Evolutionary conservation across 2,888 invertebrate species (phyloP), one percentile per base, ranked within the genome.

Genomic region (Cinara cedri): DNA sequence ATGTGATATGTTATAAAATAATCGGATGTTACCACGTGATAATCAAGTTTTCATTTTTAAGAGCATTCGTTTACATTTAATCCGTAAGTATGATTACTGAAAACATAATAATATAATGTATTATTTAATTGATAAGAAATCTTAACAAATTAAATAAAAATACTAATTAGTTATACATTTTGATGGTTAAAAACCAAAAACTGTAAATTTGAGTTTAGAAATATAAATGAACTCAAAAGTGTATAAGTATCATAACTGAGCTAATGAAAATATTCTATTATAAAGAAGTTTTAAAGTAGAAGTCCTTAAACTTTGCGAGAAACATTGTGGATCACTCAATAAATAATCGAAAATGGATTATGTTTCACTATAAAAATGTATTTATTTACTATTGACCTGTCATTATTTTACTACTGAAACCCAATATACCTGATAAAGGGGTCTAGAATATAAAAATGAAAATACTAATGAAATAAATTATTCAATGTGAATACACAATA

Each of bases 1-100:
- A 75, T 65, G n/a, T 65, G 74, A 75, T 75, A 75, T 74, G 74
- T 74, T 74, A 42, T 62, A 34, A 51, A 49, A 34, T 72, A 72
- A 62, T 49, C 62, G 62, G 49, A 26, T 62, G 34, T 51, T 63
- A 42, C 51, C 26, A 46, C 9, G n/a, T 46, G 16, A 72, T 46
- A 16, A 72, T 49, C 8, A 26, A n/a, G 6, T 49, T 49, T 62
- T 9, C 10, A 14, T 62, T 74, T 51, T 74, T 51, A 21, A 57
- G 34, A 54, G 54, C 49, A 49, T 62, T 55, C 26, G 19, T 34
- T 34, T 63, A 60, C 34, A 6, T 44, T 54, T 19, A 34, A 34
- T 4, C 34, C 34, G 34, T 34, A 34, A 68, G 34, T 34, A 34
- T 34, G 34, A 34, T 34, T 34, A 34, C 19, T 70, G 42, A 21